These are phyloP conservation scores for Brenthis ino DNA, from an alignment of 2,888 invertebrate species.

Conservation along the genomic window DNA sequence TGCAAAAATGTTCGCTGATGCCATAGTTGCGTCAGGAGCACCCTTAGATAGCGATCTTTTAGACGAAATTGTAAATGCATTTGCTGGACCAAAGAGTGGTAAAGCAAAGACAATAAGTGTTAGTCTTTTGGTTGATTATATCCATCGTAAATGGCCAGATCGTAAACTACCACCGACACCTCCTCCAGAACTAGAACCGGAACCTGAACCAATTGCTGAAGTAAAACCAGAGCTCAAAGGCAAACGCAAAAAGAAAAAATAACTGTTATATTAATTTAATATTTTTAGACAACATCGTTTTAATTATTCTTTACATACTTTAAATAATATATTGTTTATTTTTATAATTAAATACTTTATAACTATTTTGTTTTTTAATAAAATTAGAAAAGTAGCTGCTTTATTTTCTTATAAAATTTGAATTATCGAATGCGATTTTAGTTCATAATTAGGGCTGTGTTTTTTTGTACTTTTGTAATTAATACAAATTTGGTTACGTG, in stretches of 20 bases:
- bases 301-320: too few relatives aligned
- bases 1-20: conserved; percentile 47
- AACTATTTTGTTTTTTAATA: too few relatives aligned
- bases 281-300: neutral
- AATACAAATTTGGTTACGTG: too few relatives aligned
- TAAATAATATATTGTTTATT: too few relatives aligned
- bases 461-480: too few relatives aligned
- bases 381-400: too few relatives aligned
- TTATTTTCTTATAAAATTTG: too few relatives aligned
- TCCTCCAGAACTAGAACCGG: conserved; percentile 52
- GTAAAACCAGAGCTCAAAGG: conserved; percentile 36
- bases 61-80: conserved; percentile 51
- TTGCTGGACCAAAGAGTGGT: conserved; percentile 49
- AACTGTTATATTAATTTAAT: conserved; percentile 2
- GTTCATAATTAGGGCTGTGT: too few relatives aligned
- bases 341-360: too few relatives aligned
- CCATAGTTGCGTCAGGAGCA: conserved; percentile 43
- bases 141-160: conserved; percentile 65
- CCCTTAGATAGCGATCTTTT: conserved; percentile 53
- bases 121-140: conserved; percentile 51
- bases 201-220: conserved; percentile 40
- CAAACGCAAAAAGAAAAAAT: conserved; percentile 35
- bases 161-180: conserved; percentile 58
- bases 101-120: conserved; percentile 56
- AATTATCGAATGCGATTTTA: too few relatives aligned